Evolutionary conservation across 2,113 vertebrate species (phyloP), one percentile per base, ranked within the genome.

Genomic region (Caloenas nicobarica): DNA sequence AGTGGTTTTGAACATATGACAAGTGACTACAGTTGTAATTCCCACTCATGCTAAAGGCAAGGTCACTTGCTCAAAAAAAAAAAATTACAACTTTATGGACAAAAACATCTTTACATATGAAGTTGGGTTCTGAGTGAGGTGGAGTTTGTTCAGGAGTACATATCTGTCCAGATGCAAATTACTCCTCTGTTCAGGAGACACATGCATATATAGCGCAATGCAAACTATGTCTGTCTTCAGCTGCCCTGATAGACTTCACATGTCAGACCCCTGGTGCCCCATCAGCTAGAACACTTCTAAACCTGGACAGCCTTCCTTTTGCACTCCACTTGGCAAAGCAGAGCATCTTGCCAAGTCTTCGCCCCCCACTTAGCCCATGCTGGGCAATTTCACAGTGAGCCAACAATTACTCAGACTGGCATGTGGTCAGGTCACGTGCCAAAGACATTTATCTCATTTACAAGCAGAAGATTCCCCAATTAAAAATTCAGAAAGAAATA

Each of bases 401-500:
- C 25, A 18, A 68, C 71, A 88, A 54, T 96, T 88, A 91, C 64
- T 77, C 58, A 70, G 24, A 21, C 54, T 38, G 79, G 25, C 54
- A 26, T 50, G 36, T 13, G 23, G 76, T 86, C 86, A 88, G 62
- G 71, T 88, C 58, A 9, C 2, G 3, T 44, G 22, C 77, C 88
- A 90, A 61, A 93, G 25, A 31, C 50, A 54, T 76, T 71, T 38
- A 34, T 76, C 50, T 88, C 76, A 69, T 90, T 95, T 83, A 65
- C 54, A 91, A 86, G 76, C 42, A 61, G 64, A 65, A 90, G 54
- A 83, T 73, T 62, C 66, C 58, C n/a, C 71, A 60, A 13, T 86
- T 33, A 94, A 80, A 83, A 91, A 91, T 88, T 91, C 71, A 65
- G 31, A 57, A 65, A 80, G 44, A 72, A 77, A 88, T 86, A 87